A percentile compares a stretch with the other conserved stretches of the same genome.
phyloP scores from a whole-genome alignment of 2,888 invertebrate genomes.

The Agriotes lineatus region DNA sequence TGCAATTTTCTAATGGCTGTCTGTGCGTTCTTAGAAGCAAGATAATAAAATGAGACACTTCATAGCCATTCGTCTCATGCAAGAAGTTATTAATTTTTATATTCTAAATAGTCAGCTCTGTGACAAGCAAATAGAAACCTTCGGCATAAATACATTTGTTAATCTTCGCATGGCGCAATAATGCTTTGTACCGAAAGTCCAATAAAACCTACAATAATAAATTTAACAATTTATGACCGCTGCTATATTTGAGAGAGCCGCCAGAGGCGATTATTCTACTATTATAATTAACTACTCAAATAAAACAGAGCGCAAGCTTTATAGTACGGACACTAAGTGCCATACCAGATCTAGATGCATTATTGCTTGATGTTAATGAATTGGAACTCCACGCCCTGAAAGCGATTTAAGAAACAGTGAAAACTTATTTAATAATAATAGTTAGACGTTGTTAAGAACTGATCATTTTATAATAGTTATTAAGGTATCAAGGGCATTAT shows the following conservation, averaged over 20 bases:
- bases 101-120: slow-evolving; percentile 3
- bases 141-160: slow-evolving; percentile 30
- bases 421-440: too few species aligned
- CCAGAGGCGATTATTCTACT: slow-evolving; percentile 22
- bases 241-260: slow-evolving; percentile 29
- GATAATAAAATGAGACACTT: slow-evolving; percentile 18
- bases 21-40: not conserved
- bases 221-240: slow-evolving; percentile 23
- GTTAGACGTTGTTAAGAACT: too few species aligned
- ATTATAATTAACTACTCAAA: slow-evolving; percentile 32
- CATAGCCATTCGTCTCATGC: slow-evolving; percentile 5
- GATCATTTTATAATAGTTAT: too few species aligned
- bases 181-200: slow-evolving; percentile 13
- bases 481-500: too few species aligned
- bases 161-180: slow-evolving; percentile 22
- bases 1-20: slow-evolving; percentile 3
- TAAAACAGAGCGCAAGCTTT: slow-evolving; percentile 4
- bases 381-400: too few species aligned
- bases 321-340: not conserved
- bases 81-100: slow-evolving; percentile 15
- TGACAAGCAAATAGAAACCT: slow-evolving; percentile 20
- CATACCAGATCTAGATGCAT: too few species aligned
- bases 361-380: too few species aligned
- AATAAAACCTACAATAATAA: slow-evolving; percentile 34
- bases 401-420: too few species aligned